Base-by-base conservation (phyloP, 1,140 invertebrate genomes). In the Aplysia californica region DNA sequence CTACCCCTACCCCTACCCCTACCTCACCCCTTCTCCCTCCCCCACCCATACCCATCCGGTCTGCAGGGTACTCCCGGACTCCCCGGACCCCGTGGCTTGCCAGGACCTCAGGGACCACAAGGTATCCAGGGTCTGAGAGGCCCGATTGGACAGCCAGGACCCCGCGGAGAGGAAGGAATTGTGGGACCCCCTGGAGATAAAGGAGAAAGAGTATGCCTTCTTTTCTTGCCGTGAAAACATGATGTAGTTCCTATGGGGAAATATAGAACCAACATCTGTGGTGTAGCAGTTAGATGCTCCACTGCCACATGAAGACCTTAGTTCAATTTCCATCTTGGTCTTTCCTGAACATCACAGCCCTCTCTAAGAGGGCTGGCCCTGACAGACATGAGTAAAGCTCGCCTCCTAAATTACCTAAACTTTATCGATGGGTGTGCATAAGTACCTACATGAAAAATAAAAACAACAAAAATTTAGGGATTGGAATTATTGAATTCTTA, bases 61-160 rank as follows among this genome's bases (percentile, higher is more conserved):
- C 20, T 50, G 23, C 69, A 50, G 35, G 69, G 69, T 38, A 50
- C 50, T n/a, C 31, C 18, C 29, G 76, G 66, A 6, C 35, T 36
- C 75, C 21, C 41, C 26, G 77, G 71, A n/a, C 21, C 26, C 21
- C 61, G 38, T 39, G 68, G 76, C 21, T 29, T 36, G 15, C 69
- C 31, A 36, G 79, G 75, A 35, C 50, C 55, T 20, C 23, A 33
- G 29, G 73, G 77, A 20, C 35, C 65, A 59, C 50, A n/a, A 61
- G 66, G 58, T 35, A 41, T 41, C 41, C 33, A 41, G 35, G 66
- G 56, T 35, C 21, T 41, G 3, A 58, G 33, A 35, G 75, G 67
- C 3, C n/a, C 26, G n/a, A 35, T 21, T 5, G 67, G 66, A 3
- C 38, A 23, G 1, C 3, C 39, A 56, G 66, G 67, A 6, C 10